Percentiles rank a stretch among this genome's conserved stretches.
Conservation (phyloP, 2,888 invertebrate species). For the Limnephilus auricula region DNA sequence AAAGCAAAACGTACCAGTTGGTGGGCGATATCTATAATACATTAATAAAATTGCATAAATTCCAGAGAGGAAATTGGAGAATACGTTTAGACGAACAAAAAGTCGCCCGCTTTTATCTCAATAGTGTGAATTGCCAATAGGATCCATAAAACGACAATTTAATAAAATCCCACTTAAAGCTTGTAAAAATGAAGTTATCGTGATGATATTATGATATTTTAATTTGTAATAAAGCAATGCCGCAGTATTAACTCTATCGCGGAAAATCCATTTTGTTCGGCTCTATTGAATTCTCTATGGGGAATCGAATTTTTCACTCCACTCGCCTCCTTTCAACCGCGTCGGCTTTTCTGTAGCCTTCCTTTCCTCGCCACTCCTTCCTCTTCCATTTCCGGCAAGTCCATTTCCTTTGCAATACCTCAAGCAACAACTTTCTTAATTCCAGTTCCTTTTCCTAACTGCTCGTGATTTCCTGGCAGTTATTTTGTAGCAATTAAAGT, state of each 20-base stretch:
- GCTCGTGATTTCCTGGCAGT: background rate
- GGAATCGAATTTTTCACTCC: background rate
- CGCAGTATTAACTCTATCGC: background rate
- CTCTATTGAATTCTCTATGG: conserved; percentile 6
- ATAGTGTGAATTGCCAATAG: background rate
- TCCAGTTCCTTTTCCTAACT: background rate
- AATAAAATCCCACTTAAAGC: background rate
- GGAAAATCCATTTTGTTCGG: background rate
- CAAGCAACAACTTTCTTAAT: background rate
- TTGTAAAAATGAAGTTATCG: background rate
- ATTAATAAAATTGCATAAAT: no score
- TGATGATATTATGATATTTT: background rate
- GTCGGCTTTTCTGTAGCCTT: background rate
- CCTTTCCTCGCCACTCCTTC: background rate
- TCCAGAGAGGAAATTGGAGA: no score
- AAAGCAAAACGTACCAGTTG: no score
- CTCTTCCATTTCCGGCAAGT: background rate
- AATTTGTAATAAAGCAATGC: background rate
- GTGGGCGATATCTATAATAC: no score
- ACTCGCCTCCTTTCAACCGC: conserved; percentile 6
- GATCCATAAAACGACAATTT: background rate
- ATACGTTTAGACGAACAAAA: no score
- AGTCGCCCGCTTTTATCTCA: no score
- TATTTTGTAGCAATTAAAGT: background rate
- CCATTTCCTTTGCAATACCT: conserved; percentile 15